These are phyloP conservation scores for Champsocephalus gunnari DNA, from an alignment of 2,797 vertebrate genomes.

Conservation along the genomic window DNA sequence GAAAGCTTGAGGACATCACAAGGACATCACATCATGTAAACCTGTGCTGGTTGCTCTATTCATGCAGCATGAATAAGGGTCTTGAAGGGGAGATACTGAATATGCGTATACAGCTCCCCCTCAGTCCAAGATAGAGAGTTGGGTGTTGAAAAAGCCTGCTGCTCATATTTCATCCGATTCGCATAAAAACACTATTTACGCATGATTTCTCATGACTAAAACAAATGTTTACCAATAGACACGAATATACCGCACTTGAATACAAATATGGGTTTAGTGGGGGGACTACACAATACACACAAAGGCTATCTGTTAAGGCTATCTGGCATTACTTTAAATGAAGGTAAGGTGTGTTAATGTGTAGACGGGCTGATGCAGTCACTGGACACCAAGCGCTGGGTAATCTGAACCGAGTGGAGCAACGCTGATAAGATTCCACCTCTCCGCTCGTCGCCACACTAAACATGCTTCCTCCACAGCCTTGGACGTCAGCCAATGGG, in stretches of 20 bases:
- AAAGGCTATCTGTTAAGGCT: constrained; percentile 5
- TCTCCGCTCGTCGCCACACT: constrained; percentile 65
- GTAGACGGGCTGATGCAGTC: constrained; percentile 67
- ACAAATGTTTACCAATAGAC: constrained; percentile 28
- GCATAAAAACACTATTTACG: constrained; percentile 37
- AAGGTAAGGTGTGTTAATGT: constrained; percentile 60
- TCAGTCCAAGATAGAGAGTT: constrained; percentile 46
- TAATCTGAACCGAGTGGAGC: constrained; percentile 77
- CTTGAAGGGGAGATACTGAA: constrained; percentile 55
- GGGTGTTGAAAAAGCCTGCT: constrained; percentile 28
- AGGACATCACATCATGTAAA: constrained; percentile 78
- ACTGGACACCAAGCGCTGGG: constrained; percentile 64
- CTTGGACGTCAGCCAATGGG: constrained; percentile 81
- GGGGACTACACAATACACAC: constrained; percentile 11
- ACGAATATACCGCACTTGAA: constrained; percentile 16
- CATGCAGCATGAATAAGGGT: constrained; percentile 67
- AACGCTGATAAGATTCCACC: constrained; percentile 80
- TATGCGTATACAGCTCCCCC: constrained; percentile 49
- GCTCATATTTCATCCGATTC: constrained; percentile 41
- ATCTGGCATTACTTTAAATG: constrained; percentile 24
- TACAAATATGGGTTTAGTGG: not conserved
- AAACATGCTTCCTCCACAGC: constrained; percentile 73
- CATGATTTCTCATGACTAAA: constrained; percentile 28
- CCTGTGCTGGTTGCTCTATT: constrained; percentile 66
- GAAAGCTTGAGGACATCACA: constrained; percentile 77